These are phyloP conservation scores for Xanthostigma xanthostigma DNA, from an alignment of 2,888 invertebrate species.

Conservation along the genomic window DNA sequence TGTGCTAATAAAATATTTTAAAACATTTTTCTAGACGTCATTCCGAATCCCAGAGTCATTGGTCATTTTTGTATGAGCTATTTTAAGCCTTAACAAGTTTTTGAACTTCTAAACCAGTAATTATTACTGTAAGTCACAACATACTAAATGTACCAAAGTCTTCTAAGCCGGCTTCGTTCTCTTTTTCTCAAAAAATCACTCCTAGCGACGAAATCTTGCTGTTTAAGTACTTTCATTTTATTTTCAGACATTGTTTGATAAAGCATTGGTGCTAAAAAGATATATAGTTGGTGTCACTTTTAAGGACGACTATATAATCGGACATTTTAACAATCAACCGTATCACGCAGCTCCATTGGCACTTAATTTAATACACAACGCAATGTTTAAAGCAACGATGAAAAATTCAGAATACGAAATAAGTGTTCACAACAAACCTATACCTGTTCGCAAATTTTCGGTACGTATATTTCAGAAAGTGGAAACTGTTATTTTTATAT, in stretches of 20 bases:
- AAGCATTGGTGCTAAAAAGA: slow-evolving; percentile 19
- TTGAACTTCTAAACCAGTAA: no score
- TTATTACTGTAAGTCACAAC: no score
- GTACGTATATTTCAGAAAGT: not conserved
- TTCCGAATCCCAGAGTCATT: no score
- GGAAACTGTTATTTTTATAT: no score
- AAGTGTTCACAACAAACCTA: slow-evolving; percentile 46
- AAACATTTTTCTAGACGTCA: no score
- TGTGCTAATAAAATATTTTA: no score
- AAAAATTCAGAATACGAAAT: slow-evolving; percentile 14
- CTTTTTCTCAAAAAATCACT: no score
- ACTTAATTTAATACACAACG: slow-evolving; percentile 44
- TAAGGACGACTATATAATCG: slow-evolving; percentile 32
- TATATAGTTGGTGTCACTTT: slow-evolving; percentile 44
- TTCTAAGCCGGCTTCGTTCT: no score
- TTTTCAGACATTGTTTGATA: slow-evolving; percentile 19
- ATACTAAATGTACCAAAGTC: no score
- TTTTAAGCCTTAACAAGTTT: no score
- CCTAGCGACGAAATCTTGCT: no score
- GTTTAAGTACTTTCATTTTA: not conserved
- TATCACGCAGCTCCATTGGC: slow-evolving; percentile 57
- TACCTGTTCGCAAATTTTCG: slow-evolving; percentile 36
- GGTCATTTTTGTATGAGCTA: no score
- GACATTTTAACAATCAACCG: slow-evolving; percentile 68
- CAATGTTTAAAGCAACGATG: slow-evolving; percentile 31